Conservation (phyloP, 2,113 vertebrate species). For the Petaurus breviceps region DNA sequence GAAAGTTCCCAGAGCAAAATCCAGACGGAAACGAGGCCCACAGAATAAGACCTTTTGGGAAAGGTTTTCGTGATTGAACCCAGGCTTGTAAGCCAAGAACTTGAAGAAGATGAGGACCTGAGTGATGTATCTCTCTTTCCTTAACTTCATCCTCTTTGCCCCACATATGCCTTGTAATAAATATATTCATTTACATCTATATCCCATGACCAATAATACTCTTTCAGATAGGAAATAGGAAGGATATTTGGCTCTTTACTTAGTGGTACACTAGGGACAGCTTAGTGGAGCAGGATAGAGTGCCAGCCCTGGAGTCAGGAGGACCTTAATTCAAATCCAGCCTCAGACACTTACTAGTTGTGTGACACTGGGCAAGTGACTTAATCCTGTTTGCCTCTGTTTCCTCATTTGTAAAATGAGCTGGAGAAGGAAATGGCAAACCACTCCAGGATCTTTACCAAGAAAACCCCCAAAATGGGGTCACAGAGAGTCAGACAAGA, state of each 20-base stretch:
- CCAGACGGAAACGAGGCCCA: not conserved
- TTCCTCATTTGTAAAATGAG: conserved; percentile 31
- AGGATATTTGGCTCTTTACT: no score
- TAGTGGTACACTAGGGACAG: no score
- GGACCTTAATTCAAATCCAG: not conserved
- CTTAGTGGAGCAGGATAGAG: not conserved
- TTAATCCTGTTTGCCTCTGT: not conserved
- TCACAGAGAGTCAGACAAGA: no score
- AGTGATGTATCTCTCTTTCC: not conserved
- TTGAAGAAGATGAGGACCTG: not conserved
- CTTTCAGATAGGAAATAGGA: no score
- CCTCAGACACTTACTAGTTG: not conserved
- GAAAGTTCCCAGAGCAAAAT: not conserved
- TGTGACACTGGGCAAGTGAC: not conserved
- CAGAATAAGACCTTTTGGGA: not conserved
- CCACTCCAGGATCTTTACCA: not conserved
- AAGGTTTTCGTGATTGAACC: not conserved
- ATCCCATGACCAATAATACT: no score
- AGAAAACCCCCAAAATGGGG: no score
- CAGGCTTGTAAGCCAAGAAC: not conserved
- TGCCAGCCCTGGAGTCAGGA: not conserved
- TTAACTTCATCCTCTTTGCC: not conserved
- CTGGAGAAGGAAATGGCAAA: not conserved
- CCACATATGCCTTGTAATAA: not conserved
- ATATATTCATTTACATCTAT: not conserved